Evolutionary conservation across 2,797 vertebrate species (phyloP).

Genomic region (Clarias laeviceps): DNA sequence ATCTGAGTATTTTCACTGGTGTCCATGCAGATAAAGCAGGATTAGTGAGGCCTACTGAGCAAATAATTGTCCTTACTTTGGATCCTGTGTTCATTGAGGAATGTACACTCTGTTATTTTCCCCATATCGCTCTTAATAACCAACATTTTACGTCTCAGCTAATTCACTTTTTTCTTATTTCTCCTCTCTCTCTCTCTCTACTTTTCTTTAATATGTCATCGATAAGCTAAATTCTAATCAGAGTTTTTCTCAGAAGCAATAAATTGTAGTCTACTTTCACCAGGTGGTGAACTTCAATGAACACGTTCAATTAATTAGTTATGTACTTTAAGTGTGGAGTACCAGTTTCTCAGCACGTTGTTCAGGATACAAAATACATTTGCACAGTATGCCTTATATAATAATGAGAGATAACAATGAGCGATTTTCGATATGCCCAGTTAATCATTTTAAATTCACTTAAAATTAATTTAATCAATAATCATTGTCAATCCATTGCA

Average conservation of each 20-base stretch:
- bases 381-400: background rate
- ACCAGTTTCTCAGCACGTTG: background rate
- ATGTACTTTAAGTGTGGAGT: conserved; percentile 27
- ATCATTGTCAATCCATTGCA: too few relatives aligned
- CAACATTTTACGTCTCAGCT: conserved; percentile 23
- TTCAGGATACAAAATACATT: background rate
- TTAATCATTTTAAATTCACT: too few relatives aligned
- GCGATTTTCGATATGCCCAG: too few relatives aligned
- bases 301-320: conserved; percentile 39
- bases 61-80: conserved; percentile 81
- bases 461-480: too few relatives aligned
- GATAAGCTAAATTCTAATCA: conserved; percentile 51
- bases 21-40: conserved; percentile 81
- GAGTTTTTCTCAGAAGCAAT: conserved; percentile 28
- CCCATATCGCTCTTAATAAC: conserved; percentile 38
- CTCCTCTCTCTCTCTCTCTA: background rate
- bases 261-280: background rate
- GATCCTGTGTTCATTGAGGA: conserved; percentile 68
- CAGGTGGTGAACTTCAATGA: conserved; percentile 32
- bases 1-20: conserved; percentile 78
- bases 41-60: conserved; percentile 76
- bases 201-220: conserved; percentile 31
- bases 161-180: background rate
- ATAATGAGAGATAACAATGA: too few relatives aligned
- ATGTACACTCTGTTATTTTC: conserved; percentile 58